phyloP scores from a whole-genome alignment of 2,797 vertebrate species.

The Petrocephalus sullivani region DNA sequence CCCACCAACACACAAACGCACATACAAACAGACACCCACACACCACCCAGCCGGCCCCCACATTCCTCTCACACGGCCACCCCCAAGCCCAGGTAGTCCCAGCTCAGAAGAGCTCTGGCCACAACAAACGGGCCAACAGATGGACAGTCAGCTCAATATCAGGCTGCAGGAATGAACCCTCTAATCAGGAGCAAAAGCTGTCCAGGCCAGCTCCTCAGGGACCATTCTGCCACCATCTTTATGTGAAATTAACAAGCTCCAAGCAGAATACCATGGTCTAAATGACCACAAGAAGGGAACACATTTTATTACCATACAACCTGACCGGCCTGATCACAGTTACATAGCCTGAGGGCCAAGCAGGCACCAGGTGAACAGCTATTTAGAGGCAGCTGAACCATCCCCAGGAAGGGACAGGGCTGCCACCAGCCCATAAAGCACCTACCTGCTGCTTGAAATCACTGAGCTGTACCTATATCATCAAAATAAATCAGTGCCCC shows the following conservation, averaged over 20 bases:
- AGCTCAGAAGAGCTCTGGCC: background rate
- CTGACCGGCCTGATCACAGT: background rate
- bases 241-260: background rate
- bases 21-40: background rate
- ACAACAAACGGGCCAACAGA: constrained; percentile 18
- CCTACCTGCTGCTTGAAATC: background rate
- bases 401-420: background rate
- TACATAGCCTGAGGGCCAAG: background rate
- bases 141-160: constrained; percentile 45
- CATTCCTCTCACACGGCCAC: constrained; percentile 32
- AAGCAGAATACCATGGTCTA: background rate
- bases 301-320: background rate
- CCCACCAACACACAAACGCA: constrained; percentile 20
- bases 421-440: background rate
- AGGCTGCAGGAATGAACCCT: constrained; percentile 76
- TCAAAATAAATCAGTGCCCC: background rate
- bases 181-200: constrained; percentile 60
- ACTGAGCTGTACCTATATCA: background rate
- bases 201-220: background rate
- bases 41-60: background rate
- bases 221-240: background rate
- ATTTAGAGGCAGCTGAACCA: background rate
- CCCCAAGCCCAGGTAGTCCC: constrained; percentile 26
- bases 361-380: background rate
- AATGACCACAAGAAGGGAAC: background rate